Percentiles rank a stretch among this genome's conserved stretches.
Conservation (phyloP, 2,888 invertebrate genomes). For the Trypoxylon attenuatum region DNA sequence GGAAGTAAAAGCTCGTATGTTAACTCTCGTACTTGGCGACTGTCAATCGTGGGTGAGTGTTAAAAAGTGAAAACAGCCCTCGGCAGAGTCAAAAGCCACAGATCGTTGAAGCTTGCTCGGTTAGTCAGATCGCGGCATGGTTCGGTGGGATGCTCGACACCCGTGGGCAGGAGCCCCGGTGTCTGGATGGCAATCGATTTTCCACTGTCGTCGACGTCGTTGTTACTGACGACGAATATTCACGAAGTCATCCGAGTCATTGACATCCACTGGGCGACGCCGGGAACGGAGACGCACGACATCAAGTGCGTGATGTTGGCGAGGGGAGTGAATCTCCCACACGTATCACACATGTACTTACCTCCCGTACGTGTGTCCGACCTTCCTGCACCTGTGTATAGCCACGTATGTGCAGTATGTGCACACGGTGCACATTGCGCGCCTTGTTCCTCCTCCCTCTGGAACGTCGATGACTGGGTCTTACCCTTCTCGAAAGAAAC, state of each 20-base stretch:
- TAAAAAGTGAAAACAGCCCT: no score
- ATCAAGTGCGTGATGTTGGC: constrained; percentile 63
- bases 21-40: no score
- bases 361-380: no score
- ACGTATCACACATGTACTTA: no score
- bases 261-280: constrained; percentile 68
- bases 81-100: no score
- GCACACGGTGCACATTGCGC: constrained; percentile 20
- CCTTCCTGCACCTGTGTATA: background rate
- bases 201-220: constrained; percentile 58
- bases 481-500: constrained; percentile 36
- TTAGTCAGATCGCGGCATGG: constrained; percentile 31
- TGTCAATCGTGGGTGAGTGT: no score
- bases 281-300: constrained; percentile 61
- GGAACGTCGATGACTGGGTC: constrained; percentile 63
- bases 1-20: no score
- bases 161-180: constrained; percentile 48
- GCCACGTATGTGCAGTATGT: constrained; percentile 4
- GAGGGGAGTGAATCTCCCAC: constrained; percentile 45
- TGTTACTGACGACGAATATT: constrained; percentile 62
- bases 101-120: constrained; percentile 32
- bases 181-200: constrained; percentile 64
- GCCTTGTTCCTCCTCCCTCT: constrained; percentile 18
- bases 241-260: constrained; percentile 71
- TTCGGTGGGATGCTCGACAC: constrained; percentile 49